A percentile compares a stretch with the other conserved stretches of the same genome.
Evolutionary conservation across 2,888 invertebrate species (phyloP).

Genomic region (Drosophila leonis): DNA sequence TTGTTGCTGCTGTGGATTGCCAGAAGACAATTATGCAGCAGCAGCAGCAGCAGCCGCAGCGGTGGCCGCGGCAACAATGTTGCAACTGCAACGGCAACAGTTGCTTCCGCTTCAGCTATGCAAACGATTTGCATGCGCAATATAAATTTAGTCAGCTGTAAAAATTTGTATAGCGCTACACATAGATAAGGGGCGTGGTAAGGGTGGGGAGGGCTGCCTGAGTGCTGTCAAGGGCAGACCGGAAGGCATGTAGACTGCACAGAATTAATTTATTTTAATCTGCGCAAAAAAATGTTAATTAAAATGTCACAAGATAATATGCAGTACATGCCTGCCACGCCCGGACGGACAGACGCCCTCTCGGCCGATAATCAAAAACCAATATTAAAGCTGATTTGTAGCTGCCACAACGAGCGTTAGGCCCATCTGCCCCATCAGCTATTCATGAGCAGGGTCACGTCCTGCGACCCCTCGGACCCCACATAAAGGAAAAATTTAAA

Average conservation of each 20-base stretch:
- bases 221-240: conserved; percentile 15
- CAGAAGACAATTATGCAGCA: conserved; percentile 60
- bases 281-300: conserved; percentile 63
- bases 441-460: conserved; percentile 74
- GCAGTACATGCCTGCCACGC: conserved; percentile 1
- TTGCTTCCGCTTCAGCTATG: conserved; percentile 25
- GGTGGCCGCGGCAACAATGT: conserved; percentile 54
- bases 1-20: conserved; percentile 27
- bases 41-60: background rate
- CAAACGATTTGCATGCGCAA: conserved; percentile 60
- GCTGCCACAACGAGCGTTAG: conserved; percentile 24
- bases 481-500: conserved; percentile 63
- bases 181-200: conserved; percentile 3
- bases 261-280: conserved; percentile 43
- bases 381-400: conserved; percentile 67
- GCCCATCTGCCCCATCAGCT: conserved; percentile 54
- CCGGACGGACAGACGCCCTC: background rate
- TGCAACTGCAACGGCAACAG: conserved; percentile 49
- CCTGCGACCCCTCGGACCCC: conserved; percentile 33
- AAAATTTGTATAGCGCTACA: conserved; percentile 46
- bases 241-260: conserved; percentile 44
- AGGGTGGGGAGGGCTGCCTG: background rate
- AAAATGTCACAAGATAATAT: conserved; percentile 56
- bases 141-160: conserved; percentile 71
- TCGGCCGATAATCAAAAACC: conserved; percentile 67